phyloP scores from a whole-genome alignment of 2,888 invertebrate species.

The Xestia xanthographa region DNA sequence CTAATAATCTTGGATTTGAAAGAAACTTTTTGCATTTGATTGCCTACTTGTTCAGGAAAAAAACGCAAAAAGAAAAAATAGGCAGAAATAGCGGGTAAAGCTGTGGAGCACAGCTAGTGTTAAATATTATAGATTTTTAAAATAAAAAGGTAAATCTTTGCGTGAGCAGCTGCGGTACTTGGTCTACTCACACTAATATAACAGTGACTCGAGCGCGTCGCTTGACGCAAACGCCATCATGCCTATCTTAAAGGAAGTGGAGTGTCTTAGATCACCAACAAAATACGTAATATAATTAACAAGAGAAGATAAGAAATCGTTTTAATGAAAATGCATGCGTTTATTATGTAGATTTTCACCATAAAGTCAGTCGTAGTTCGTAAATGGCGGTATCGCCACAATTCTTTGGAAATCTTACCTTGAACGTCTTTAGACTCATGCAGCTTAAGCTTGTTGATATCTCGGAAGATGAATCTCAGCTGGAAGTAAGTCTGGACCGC shows the following conservation, averaged over 20 bases:
- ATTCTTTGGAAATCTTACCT: slow-evolving; percentile 69
- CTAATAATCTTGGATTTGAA: background rate
- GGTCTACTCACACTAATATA: no score
- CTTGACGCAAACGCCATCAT: no score
- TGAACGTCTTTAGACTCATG: slow-evolving; percentile 93
- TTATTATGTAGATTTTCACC: no score
- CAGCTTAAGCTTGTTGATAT: slow-evolving; percentile 92
- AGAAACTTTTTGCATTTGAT: background rate
- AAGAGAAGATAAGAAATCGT: no score
- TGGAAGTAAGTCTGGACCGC: slow-evolving; percentile 93
- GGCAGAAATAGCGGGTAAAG: background rate
- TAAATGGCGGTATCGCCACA: background rate
- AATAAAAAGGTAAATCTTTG: no score
- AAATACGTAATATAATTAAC: no score
- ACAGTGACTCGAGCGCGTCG: no score
- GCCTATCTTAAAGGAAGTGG: no score
- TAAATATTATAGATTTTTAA: no score
- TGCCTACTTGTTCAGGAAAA: background rate
- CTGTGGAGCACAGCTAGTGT: background rate
- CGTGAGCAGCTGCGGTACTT: no score
- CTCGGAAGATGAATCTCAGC: slow-evolving; percentile 93
- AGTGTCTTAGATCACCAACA: no score
- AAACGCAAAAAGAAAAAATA: background rate
- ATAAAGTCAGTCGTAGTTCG: background rate
- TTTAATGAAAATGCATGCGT: no score